These are phyloP conservation scores for Eidolon helvum DNA, from an alignment of 2,113 vertebrate species.

Conservation along the genomic window DNA sequence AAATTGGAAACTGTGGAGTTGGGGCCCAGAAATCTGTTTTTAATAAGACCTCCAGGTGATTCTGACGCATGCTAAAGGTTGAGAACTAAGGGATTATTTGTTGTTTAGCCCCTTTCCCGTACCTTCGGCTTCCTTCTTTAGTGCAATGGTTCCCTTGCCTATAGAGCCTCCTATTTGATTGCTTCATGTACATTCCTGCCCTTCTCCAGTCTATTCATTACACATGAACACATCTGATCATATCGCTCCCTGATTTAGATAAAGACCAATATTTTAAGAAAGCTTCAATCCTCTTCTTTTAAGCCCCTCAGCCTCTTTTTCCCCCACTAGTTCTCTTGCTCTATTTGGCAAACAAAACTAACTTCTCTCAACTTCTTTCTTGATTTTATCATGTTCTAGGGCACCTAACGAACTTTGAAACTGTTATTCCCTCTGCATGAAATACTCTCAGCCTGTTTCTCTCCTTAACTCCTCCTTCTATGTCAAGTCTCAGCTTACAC, in stretches of 20 bases:
- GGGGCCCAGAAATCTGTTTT: not conserved
- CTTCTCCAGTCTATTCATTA: not conserved
- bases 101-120: not conserved
- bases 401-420: not conserved
- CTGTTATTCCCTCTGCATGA: not conserved
- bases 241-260: not conserved
- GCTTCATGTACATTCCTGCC: not conserved
- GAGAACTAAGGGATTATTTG: not conserved
- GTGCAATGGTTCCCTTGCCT: not conserved
- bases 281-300: not conserved
- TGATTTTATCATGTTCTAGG: not conserved
- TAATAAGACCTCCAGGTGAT: not conserved
- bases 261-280: not conserved
- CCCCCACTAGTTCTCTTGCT: not conserved
- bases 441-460: slow-evolving; percentile 2
- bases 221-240: not conserved
- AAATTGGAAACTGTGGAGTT: not conserved
- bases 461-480: not conserved
- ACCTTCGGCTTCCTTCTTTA: not conserved
- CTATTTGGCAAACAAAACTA: not conserved
- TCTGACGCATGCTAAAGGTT: not conserved
- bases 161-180: not conserved
- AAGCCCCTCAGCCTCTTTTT: not conserved
- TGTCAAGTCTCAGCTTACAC: slow-evolving; percentile 17
- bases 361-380: slow-evolving; percentile 4